Conservation (phyloP, 2,888 invertebrate species). For the Germaria angustata region DNA sequence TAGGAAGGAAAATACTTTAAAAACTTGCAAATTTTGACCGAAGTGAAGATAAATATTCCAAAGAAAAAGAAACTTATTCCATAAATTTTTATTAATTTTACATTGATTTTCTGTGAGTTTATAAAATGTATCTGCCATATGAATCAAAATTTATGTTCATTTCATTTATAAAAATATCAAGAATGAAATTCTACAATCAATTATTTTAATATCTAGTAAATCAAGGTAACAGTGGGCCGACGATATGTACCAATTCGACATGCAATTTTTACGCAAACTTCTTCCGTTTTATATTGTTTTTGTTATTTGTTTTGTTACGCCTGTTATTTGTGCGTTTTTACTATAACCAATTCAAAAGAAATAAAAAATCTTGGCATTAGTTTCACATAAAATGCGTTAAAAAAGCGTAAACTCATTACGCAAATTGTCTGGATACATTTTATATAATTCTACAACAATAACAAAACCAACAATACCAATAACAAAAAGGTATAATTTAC, state of each 20-base stretch:
- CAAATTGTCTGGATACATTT: conserved; percentile 34
- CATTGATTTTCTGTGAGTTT: too few relatives aligned
- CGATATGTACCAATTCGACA: conserved; percentile 3
- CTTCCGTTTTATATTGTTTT: not conserved
- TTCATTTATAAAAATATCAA: too few relatives aligned
- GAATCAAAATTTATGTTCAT: too few relatives aligned
- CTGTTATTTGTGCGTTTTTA: conserved; percentile 11
- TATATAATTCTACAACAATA: not conserved
- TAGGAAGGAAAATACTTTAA: too few relatives aligned
- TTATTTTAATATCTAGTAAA: too few relatives aligned
- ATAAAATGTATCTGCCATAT: too few relatives aligned
- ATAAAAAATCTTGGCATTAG: conserved; percentile 32
- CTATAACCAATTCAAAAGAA: not conserved
- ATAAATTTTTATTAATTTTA: too few relatives aligned
- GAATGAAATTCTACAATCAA: not conserved
- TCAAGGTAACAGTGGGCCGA: not conserved
- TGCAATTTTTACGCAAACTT: conserved; percentile 26
- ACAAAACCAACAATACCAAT: not conserved
- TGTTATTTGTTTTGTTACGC: conserved; percentile 2
- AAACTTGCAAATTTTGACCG: too few relatives aligned
- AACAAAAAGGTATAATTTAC: not conserved
- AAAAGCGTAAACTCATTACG: conserved; percentile 55
- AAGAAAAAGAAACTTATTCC: too few relatives aligned
- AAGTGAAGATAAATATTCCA: too few relatives aligned
- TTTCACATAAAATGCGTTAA: conserved; percentile 61